Evolutionary conservation across 2,888 invertebrate species (phyloP), one percentile per base, ranked within the genome.

Genomic region (Lepeophtheirus nordmannii): DNA sequence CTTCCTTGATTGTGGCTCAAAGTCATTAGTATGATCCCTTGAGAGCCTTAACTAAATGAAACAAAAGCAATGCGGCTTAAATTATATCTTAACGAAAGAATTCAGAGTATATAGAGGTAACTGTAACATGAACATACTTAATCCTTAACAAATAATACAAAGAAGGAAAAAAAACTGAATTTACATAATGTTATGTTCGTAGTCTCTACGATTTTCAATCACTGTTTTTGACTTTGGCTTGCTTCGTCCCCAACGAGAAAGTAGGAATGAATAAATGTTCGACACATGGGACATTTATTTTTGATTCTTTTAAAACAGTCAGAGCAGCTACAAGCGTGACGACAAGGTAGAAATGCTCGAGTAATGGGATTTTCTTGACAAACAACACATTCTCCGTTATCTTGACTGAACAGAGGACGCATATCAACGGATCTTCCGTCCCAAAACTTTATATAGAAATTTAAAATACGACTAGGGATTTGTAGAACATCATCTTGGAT

Each of bases 221-320:
- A 30, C 30, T 30, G 7, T 30, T 30, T 30, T 30, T 30, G 30
- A 30, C 30, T 30, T 30, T 30, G 30, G 30, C 30, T 30, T 30
- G 58, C 22, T 41, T 62, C 62, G 40, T 17, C 41, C 40, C n/a
- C 41, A 22, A 62, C 38, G 23, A 64, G 53, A 41, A 64, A 64
- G 23, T 56, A 64, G 1, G 46, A 23, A 23, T 64, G n/a, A 23
- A 64, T 64, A 22, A 56, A 22, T 12, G 23, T 23, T 30, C 64
- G 20, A 40, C 64, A 64, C 64, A 64, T 64, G 11, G 64, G 64
- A 30, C 64, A 64, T 14, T 53, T 20, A 14, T 64, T 56, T 17
- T 56, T 37, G 22, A 46, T 22, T 58, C 38, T 65, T n/a, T 20
- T 37, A 58, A 65, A 65, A 10, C 65, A 65, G 10, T 30, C 12